Evolutionary conservation across 2,888 invertebrate genomes (phyloP), one percentile per base, ranked within the genome.

Genomic region (Chrysomela aeneicollis): DNA sequence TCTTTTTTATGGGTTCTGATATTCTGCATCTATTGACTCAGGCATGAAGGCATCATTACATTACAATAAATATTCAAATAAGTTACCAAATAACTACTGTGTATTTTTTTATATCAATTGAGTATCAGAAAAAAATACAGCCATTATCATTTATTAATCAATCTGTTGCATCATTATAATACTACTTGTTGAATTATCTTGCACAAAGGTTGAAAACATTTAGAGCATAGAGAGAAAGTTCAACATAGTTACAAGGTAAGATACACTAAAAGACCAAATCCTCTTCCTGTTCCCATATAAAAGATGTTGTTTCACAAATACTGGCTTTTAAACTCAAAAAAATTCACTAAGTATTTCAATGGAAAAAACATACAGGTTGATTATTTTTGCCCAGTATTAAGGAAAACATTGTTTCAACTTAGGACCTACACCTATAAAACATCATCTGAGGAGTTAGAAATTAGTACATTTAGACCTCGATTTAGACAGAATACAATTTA

Each of bases 191-290:
- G 26, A 26, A 15, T 42, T 4, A 42, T 42, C 57, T 71, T 69
- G 69, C 68, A 71, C 60, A 69, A 69, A 69, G 68, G 69, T 64
- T 68, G 65, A 69, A 26, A 64, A 75, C 74, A 75, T 71, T 72
- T 70, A 75, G 73, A 74, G 75, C 75, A 65, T 70, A 68, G 61
- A 72, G 68, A 71, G 71, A 66, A 63, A 65, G 68, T 70, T 69
- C 58, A 54, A 61, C 60, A 69, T 67, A 70, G 68, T 69, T 70
- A 72, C 64, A 65, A 57, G 69, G 59, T 68, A 69, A 62, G 68
- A 66, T 60, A 65, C 71, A 73, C 69, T 70, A 73, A 69, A 63
- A 65, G 49, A 64, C 51, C 9, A 57, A 64, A 71, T 60, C 66
- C 70, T 72, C 65, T 63, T 70, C 67, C 66, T 66, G 62, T 69